Percentiles rank a stretch among this genome's conserved stretches.
These are phyloP conservation scores for Eumaeus atala DNA, from an alignment of 1,140 invertebrate genomes.

Conservation along the genomic window DNA sequence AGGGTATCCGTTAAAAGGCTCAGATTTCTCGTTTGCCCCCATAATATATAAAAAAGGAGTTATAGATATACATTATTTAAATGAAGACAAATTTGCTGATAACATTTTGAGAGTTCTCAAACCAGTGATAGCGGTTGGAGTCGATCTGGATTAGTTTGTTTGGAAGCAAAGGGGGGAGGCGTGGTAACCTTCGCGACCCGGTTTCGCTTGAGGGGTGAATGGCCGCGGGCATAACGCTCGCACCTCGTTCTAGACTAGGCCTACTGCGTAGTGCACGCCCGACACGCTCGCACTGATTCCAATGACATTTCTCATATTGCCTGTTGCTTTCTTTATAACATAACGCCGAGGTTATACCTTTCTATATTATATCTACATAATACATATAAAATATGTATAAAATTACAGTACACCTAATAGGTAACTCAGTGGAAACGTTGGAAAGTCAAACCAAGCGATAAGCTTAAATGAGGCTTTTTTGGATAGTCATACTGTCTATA, in stretches of 20 bases:
- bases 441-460: too few species aligned
- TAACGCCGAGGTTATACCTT: background rate
- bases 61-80: too few species aligned
- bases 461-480: too few species aligned
- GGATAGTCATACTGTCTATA: too few species aligned
- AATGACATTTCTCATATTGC: slow-evolving; percentile 8
- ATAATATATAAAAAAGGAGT: too few species aligned
- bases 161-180: slow-evolving; percentile 18
- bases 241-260: slow-evolving; percentile 6
- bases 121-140: slow-evolving; percentile 1
- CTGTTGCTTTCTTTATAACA: slow-evolving; percentile 4
- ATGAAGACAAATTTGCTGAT: too few species aligned
- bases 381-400: too few species aligned
- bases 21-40: too few species aligned
- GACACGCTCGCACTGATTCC: slow-evolving; percentile 1
- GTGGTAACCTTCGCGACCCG: slow-evolving; percentile 45
- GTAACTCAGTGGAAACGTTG: too few species aligned
- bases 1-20: too few species aligned
- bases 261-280: background rate
- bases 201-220: slow-evolving; percentile 55
- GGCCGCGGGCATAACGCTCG: slow-evolving; percentile 29
- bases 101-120: background rate
- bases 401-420: too few species aligned
- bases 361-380: too few species aligned
- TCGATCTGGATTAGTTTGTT: slow-evolving; percentile 10